Percentiles rank a stretch among this genome's conserved stretches.
Conservation (phyloP, 2,113 vertebrate genomes). For the Nestor notabilis region DNA sequence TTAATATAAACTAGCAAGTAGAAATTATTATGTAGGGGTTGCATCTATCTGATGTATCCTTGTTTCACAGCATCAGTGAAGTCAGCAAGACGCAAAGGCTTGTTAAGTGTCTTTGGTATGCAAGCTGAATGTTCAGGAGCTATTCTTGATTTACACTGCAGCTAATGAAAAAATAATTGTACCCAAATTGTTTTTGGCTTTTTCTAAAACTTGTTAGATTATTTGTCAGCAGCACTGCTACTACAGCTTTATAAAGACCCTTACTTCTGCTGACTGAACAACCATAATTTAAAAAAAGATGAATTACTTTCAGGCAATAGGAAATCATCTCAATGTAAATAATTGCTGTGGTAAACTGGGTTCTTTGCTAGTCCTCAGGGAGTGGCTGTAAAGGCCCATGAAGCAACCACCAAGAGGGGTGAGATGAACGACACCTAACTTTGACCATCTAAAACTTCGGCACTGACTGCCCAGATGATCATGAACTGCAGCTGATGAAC, state of each 20-base stretch:
- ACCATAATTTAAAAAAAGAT: not conserved
- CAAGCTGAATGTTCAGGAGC: not conserved
- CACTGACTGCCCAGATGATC: not conserved
- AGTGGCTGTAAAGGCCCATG: not conserved
- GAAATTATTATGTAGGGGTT: not conserved
- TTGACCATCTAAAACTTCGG: not conserved
- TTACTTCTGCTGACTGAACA: not conserved
- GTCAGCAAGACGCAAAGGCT: not conserved
- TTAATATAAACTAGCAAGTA: not conserved
- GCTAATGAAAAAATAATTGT: not conserved
- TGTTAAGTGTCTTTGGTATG: fast-evolving
- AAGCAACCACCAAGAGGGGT: not conserved
- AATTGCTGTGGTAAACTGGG: not conserved
- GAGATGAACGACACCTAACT: not conserved
- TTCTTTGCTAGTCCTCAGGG: fast-evolving
- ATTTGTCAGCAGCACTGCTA: not conserved
- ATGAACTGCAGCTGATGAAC: not conserved
- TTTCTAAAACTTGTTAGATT: not conserved
- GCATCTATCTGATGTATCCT: not conserved
- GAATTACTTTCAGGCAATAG: not conserved
- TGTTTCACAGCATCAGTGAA: not conserved
- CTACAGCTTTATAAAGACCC: not conserved
- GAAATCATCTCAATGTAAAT: not conserved
- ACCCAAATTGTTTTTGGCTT: not conserved
- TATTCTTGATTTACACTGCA: not conserved